These are phyloP conservation scores for Oscheius sp. DNA, from an alignment of 2,888 invertebrate species.

Conservation along the genomic window DNA sequence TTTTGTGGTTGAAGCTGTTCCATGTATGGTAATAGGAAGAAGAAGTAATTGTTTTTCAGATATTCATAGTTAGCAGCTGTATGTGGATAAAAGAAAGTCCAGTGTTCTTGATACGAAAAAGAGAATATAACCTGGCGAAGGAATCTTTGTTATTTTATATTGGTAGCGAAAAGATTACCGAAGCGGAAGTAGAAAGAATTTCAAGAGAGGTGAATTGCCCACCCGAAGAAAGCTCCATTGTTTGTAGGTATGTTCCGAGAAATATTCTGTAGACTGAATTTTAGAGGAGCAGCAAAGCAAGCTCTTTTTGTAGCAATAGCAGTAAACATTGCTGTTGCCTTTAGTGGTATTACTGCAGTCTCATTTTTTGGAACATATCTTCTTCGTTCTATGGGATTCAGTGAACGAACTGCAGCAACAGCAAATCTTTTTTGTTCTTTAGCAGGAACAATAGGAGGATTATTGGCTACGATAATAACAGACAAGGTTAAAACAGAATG, in stretches of 20 bases:
- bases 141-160: conserved; percentile 37
- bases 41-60: neutral
- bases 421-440: conserved; percentile 58
- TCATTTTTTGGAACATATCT: conserved; percentile 64
- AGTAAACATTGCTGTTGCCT: conserved; percentile 57
- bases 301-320: conserved; percentile 43
- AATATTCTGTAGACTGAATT: neutral
- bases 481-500: conserved; percentile 44
- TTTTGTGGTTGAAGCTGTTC: conserved; percentile 45
- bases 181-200: neutral
- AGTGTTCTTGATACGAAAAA: conserved; percentile 41
- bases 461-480: conserved; percentile 50
- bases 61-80: conserved; percentile 32
- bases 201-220: neutral
- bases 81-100: conserved; percentile 51
- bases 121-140: conserved; percentile 43
- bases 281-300: conserved; percentile 10
- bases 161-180: neutral
- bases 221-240: too few species aligned
- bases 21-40: conserved; percentile 36
- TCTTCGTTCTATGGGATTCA: conserved; percentile 56
- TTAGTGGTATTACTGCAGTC: conserved; percentile 60
- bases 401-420: conserved; percentile 46
- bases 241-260: neutral
- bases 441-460: conserved; percentile 53